Evolutionary conservation across 2,113 vertebrate genomes (phyloP), one percentile per base, ranked within the genome.

Genomic region (Coregonus clupeaformis): DNA sequence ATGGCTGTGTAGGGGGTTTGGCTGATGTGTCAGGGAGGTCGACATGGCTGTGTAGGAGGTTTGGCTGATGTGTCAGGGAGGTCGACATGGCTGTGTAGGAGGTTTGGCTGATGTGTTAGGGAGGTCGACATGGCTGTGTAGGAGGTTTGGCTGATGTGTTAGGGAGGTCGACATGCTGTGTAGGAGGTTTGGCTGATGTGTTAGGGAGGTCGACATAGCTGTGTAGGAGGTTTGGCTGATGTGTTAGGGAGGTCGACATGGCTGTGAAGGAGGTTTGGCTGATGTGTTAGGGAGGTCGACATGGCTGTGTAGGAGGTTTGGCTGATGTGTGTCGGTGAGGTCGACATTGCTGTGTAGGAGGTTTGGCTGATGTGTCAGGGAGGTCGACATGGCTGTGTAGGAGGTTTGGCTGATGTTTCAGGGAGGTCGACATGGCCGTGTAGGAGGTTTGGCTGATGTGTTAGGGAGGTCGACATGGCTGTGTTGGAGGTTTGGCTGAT

Each of bases 191-290:
- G 32, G 6, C 32, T 7, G 32, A 36, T 36, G 32, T 36, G 1
- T 36, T 6, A 2, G 32, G 32, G 32, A 36, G 32, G 32, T 77
- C 65, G 86, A 59, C 0, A 29, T 66, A 11, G 11, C 60, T 49
- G 16, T 82, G 76, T 81, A 18, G 59, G 75, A 76, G 66, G 73
- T 69, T 77, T 62, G 76, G 42, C 55, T 24, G 60, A n/a, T 42
- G 29, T 63, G 69, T 69, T 2, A 59, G 32, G 73, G 82, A 86
- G 84, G 85, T 85, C 84, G 85, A 63, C 0, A 29, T 55, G 75
- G 65, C 67, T 0, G 36, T 42, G 36, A 11, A 42, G 36, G 36
- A 42, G 36, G 36, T 36, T 9, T 36, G 32, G 6, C 32, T 7
- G 32, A 36, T 36, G 32, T 36, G 1, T 36, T 6, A 2, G 32